Base-by-base conservation (phyloP, 2,113 vertebrate genomes). In the Actenoides hombroni region DNA sequence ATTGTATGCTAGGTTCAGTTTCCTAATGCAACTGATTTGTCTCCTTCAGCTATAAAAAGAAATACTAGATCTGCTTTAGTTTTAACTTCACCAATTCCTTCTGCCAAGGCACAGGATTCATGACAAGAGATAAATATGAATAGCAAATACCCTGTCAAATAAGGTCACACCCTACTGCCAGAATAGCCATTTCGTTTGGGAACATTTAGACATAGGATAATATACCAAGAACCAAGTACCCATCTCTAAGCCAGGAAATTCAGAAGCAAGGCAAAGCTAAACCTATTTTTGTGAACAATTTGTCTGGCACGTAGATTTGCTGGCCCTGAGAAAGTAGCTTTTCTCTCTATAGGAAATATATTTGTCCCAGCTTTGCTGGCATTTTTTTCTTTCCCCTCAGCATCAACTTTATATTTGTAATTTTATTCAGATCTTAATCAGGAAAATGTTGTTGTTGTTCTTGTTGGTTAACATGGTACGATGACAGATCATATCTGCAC, bases 251-350 rank as follows among this genome's bases (percentile, higher is more conserved):
- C 59, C 75, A 90, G 63, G 67, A 73, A 94, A 83, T 42, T 85
- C 39, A 79, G 82, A 94, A 89, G 33, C 25, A 96, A 29, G 33
- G 67, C 73, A 92, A 83, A 93, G 18, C 33, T 60, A 59, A 92
- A 76, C 18, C 33, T 90, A 60, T 88, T 93, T 97, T 65, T 94
- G 70, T 65, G 69, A 95, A 73, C 61, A 53, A 23, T 93, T 75
- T 91, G 64, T 95, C 86, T 88, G 77, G 70, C 82, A 93, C 53
- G 42, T 54, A 76, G 33, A 83, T 64, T 56, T 93, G 20, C 57
- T 77, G 1, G 67, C 59, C 44, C 35, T 69, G 53, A 88, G 26
- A 90, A 93, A 44, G 18, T 76, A 76, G 35, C 26, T 85, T 87
- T 91, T 76, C 26, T 77, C 57, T 88, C 85, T 63, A 25, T 25